Evolutionary conservation across 2,113 vertebrate species (phyloP).

Genomic region (Edolisoma coerulescens): DNA sequence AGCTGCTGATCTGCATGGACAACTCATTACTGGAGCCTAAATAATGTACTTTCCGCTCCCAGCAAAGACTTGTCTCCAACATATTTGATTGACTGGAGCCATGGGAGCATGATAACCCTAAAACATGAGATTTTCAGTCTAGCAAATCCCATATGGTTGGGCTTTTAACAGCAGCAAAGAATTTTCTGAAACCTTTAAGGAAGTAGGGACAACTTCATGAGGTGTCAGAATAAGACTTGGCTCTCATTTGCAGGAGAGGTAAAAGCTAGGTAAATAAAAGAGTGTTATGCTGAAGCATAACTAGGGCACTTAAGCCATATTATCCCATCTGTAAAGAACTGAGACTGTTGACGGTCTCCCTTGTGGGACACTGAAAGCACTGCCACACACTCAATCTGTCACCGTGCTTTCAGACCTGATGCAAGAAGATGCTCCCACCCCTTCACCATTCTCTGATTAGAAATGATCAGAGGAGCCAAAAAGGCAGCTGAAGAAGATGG

Average conservation of each 20-base stretch:
- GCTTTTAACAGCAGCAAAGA: neutral
- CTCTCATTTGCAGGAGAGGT: neutral
- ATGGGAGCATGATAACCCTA: neutral
- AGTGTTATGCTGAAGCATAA: neutral
- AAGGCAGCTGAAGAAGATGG: neutral
- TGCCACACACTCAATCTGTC: neutral
- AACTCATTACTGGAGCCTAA: neutral
- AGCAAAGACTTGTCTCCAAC: neutral
- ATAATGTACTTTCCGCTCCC: neutral
- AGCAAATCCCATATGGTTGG: neutral
- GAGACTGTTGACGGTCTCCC: neutral
- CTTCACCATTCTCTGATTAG: neutral
- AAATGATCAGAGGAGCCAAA: neutral
- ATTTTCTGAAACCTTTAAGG: neutral
- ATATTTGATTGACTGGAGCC: neutral
- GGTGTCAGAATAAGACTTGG: neutral
- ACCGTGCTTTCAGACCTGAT: neutral
- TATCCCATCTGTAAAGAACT: neutral
- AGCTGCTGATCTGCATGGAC: neutral
- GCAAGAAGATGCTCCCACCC: neutral
- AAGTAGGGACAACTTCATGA: constrained; percentile 1
- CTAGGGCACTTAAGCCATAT: neutral
- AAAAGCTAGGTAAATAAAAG: neutral
- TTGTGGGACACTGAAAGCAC: neutral
- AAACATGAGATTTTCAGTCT: neutral